phyloP scores from a whole-genome alignment of 2,888 invertebrate species.

The Calameuta filiformis region DNA sequence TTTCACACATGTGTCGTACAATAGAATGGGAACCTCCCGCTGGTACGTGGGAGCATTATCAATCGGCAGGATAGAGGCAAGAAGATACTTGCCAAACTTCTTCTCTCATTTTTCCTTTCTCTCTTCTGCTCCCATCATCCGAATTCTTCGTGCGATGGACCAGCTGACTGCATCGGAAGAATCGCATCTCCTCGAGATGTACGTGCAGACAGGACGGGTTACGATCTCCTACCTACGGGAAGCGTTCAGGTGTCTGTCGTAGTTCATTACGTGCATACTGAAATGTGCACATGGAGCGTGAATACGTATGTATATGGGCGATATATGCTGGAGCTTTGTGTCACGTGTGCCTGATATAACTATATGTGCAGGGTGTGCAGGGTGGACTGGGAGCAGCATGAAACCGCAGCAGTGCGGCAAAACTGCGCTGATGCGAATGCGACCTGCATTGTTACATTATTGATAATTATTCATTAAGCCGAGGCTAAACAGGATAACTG shows the following conservation, averaged over 20 bases:
- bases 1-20: background rate
- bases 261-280: background rate
- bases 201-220: background rate
- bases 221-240: background rate
- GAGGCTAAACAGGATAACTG: background rate
- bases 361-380: constrained; percentile 7
- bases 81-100: background rate
- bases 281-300: background rate
- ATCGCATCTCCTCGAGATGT: background rate
- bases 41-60: background rate
- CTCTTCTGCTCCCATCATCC: too few relatives aligned
- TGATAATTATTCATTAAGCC: constrained; percentile 38
- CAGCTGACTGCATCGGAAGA: background rate
- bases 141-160: background rate
- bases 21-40: background rate
- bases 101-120: background rate
- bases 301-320: background rate
- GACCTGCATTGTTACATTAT: constrained; percentile 17
- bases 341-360: constrained; percentile 20
- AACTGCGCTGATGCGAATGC: constrained; percentile 27
- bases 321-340: constrained; percentile 9
- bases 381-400: constrained; percentile 22
- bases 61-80: background rate
- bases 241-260: background rate
- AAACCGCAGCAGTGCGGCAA: constrained; percentile 39